Base-by-base conservation (phyloP, 2,888 invertebrate species). In the Caenorhabditis sp. region DNA sequence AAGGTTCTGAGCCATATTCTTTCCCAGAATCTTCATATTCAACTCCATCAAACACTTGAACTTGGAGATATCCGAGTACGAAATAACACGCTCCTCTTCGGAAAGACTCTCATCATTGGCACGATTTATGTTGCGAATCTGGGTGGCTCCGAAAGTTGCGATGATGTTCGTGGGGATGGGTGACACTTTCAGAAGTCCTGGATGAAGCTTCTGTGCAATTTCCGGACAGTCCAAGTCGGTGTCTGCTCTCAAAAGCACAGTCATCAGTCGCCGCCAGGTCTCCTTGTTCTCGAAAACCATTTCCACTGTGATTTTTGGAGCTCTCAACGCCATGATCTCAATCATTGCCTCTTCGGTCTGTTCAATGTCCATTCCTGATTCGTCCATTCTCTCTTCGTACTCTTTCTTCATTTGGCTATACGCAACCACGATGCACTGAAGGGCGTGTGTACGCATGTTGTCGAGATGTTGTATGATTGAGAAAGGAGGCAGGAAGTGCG, bases 401-500 rank as follows among this genome's bases (percentile, higher is more conserved):
- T 50, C 55, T 3, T 55, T 52, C 27, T 56, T 68, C 50, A 68
- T 41, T 3, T 45, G 50, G 35, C 59, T 45, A 32, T 65, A 76
- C 2, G 45, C 55, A 8, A 39, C 24, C 0, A 71, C 53, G 8
- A 76, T 37, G 20, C 76, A 78, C 13, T 59, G 53, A 11, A 63
- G 43, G 15, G 82, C 80, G 24, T 61, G 50, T 13, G 68, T 43
- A 45, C 71, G 56, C 56, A 82, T 50, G 15, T 37, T 17, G 9
- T 80, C 80, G 27, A 82, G 65, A 17, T 77, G 78, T 5, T 26
- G 11, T 8, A 32, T 32, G 24, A 82, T 74, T 9, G 82, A 80
- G 46, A 53, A 68, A 0, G 82, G 82, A 2, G 82, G 82, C 26
- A 82, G 61, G 58, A 82, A 82, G 43, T 82, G 82, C 17, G 70